Evolutionary conservation across 1,140 invertebrate species (phyloP), one percentile per base, ranked within the genome.

Genomic region (Druon quercuslanigerum): DNA sequence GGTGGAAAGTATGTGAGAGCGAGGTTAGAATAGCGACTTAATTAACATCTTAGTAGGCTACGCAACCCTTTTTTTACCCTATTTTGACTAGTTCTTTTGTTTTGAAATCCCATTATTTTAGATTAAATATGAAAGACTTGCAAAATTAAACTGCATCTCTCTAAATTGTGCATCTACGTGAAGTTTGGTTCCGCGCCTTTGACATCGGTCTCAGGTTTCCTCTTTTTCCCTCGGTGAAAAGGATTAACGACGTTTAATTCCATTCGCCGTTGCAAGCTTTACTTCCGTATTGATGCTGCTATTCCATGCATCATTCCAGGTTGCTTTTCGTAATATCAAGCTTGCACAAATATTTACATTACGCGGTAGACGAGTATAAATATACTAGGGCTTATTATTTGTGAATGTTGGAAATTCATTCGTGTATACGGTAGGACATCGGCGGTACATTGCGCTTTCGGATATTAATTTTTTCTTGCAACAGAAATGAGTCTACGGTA

Each of bases 221-320:
- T 33, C 13, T 66, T 66, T 16, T 66, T 66, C 20, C 13, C 14
- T 60, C 20, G 33, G 25, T 13, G 25, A 12, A 33, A 40, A 33
- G 57, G 57, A 66, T 66, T 66, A 66, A 66, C 57, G 57, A 66
- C 25, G 33, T 25, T 66, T 66, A 66, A 66, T 66, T 66, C 25
- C 57, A 40, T 46, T 66, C 57, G 57, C 14, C 56, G 56, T 57
- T 57, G 56, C 57, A 33, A 25, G 57, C 25, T 66, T 66, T 40
- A 66, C 57, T 66, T 16, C 13, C 9, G 19, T 12, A 57, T 17
- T 33, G 57, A 66, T 40, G 57, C 25, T 40, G 25, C 57, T 16
- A 66, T 25, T 66, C 57, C 57, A 66, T 66, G 57, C 57, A 66
- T 66, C 57, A 66, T 66, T 66, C 20, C 20, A 16, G 57, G 57